Conservation (phyloP, 2,888 invertebrate species). For the Acanthococcus lagerstroemiae region DNA sequence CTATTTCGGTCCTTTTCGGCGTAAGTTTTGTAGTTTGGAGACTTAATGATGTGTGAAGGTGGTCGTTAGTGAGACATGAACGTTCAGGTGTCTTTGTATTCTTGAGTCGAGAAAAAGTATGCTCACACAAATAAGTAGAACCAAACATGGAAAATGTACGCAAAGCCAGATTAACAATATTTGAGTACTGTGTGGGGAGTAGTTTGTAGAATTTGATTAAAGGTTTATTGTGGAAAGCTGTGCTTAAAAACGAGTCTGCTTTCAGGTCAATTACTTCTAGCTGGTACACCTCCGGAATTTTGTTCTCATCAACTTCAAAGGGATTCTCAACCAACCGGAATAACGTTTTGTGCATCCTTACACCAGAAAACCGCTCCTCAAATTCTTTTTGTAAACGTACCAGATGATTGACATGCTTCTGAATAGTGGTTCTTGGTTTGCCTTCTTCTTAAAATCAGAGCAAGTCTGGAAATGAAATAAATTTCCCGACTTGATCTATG, state of each 20-base stretch:
- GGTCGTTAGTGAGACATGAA: not conserved
- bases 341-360: constrained; percentile 3
- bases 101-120: not conserved
- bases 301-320: not conserved
- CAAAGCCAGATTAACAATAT: not conserved
- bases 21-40: not conserved
- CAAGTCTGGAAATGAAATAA: constrained; percentile 17
- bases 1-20: no score
- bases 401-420: no score
- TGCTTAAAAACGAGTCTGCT: not conserved
- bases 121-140: not conserved
- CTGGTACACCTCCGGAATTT: not conserved
- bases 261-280: not conserved
- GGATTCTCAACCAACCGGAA: not conserved
- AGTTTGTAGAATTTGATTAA: not conserved
- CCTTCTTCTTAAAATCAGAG: no score
- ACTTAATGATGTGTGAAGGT: not conserved
- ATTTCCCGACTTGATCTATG: constrained; percentile 11
- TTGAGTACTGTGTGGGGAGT: not conserved
- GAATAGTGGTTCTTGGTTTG: no score
- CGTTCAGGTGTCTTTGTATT: not conserved
- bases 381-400: not conserved
- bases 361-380: not conserved
- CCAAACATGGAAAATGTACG: not conserved
- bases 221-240: not conserved